phyloP scores from a whole-genome alignment of 2,797 vertebrate species.

The Pristis pectinata region DNA sequence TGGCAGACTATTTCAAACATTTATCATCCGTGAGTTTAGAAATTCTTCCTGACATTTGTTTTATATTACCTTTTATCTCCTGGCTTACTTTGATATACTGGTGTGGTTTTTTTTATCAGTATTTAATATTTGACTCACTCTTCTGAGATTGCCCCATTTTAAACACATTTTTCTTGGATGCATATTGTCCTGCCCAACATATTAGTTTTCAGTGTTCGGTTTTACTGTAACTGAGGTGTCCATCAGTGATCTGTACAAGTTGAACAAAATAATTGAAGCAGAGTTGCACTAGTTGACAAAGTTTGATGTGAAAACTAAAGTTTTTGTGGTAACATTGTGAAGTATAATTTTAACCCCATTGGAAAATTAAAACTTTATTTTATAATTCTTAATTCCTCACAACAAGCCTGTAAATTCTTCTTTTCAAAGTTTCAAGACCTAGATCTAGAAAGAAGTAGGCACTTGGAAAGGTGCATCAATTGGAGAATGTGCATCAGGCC shows the following conservation, averaged over 20 bases:
- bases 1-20: background rate
- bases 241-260: background rate
- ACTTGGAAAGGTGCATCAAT: no score
- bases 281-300: background rate
- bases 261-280: background rate
- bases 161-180: background rate
- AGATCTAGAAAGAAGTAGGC: no score
- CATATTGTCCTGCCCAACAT: background rate
- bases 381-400: background rate
- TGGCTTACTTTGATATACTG: slow-evolving; percentile 3
- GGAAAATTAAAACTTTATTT: no score
- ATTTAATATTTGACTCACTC: background rate
- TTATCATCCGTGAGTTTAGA: background rate
- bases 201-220: background rate
- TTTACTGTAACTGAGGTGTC: background rate
- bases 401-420: background rate
- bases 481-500: no score
- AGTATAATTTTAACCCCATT: background rate
- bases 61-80: background rate
- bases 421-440: background rate
- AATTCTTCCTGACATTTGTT: background rate
- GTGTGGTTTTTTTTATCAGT: background rate
- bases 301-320: background rate
- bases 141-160: background rate
- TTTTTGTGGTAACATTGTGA: background rate